These are phyloP conservation scores for Cylindroiulus punctatus DNA, from an alignment of 2,888 invertebrate species.

Conservation along the genomic window DNA sequence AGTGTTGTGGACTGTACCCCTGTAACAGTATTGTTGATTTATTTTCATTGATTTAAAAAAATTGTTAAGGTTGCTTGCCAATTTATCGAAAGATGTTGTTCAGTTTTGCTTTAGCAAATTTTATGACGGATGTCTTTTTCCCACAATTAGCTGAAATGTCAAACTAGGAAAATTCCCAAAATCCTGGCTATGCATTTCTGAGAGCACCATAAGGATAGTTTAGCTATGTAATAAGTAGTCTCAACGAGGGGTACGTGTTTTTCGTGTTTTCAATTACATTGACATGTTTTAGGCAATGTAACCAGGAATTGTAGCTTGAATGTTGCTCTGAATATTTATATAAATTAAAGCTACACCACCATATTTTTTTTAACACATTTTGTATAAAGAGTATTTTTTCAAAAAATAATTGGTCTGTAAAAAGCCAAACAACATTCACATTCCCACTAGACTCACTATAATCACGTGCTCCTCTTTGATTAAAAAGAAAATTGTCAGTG, in stretches of 20 bases:
- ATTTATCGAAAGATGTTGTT: neutral
- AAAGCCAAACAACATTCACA: neutral
- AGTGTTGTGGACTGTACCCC: conserved; percentile 10
- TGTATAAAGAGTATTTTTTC: no score
- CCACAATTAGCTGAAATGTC: neutral
- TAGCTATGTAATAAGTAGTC: neutral
- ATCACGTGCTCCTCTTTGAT: neutral
- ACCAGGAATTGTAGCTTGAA: neutral
- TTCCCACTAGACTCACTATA: neutral
- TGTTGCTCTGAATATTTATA: neutral
- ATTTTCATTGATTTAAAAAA: neutral
- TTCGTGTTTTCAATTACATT: neutral
- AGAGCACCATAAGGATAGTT: neutral
- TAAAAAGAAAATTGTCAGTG: neutral
- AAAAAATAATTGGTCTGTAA: no score
- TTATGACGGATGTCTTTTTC: neutral
- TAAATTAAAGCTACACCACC: neutral
- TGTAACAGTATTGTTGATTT: neutral
- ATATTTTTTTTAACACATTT: neutral
- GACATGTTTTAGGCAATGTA: neutral
- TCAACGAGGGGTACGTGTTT: neutral
- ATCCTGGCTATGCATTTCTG: neutral
- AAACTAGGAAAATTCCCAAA: neutral
- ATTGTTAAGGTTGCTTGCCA: neutral
- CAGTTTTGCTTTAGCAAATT: neutral